A percentile compares a stretch with the other conserved stretches of the same genome.
These are phyloP conservation scores for Drosophila flavopinicola DNA, from an alignment of 2,888 invertebrate genomes.

Conservation along the genomic window DNA sequence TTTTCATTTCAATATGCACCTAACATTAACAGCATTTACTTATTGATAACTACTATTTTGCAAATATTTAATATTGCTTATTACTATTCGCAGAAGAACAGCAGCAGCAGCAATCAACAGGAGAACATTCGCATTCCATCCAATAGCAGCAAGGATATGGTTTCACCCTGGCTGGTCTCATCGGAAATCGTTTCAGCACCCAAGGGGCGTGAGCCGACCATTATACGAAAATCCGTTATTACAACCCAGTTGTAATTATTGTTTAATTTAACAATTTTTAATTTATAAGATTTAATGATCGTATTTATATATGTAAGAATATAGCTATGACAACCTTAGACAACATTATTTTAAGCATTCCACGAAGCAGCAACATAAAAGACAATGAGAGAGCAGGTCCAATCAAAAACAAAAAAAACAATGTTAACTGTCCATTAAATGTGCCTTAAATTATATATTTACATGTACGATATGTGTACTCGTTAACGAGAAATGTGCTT, in stretches of 20 bases:
- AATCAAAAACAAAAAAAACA: conserved; percentile 58
- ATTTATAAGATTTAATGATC: conserved; percentile 67
- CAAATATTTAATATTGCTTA: neutral
- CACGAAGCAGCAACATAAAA: conserved; percentile 46
- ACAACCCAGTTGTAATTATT: conserved; percentile 90
- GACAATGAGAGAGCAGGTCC: conserved; percentile 76
- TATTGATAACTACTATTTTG: neutral
- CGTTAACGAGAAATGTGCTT: conserved; percentile 47
- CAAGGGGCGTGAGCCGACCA: conserved; percentile 88
- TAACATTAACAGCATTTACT: conserved; percentile 42
- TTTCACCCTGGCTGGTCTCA: conserved; percentile 93
- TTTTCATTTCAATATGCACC: conserved; percentile 70
- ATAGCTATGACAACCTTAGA: conserved; percentile 71
- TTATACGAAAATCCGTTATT: conserved; percentile 93
- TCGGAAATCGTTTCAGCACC: conserved; percentile 89
- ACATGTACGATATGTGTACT: conserved; percentile 30
- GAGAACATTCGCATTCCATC: conserved; percentile 85
- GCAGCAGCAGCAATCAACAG: conserved; percentile 65
- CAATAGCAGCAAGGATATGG: conserved; percentile 85
- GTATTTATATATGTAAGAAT: conserved; percentile 60
- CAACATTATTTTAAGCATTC: conserved; percentile 70
- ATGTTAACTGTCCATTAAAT: conserved; percentile 75
- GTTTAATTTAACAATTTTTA: conserved; percentile 53
- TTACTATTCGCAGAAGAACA: conserved; percentile 80
- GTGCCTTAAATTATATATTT: conserved; percentile 71